Base-by-base conservation (phyloP, 2,113 vertebrate species). In the Gadus macrocephalus region DNA sequence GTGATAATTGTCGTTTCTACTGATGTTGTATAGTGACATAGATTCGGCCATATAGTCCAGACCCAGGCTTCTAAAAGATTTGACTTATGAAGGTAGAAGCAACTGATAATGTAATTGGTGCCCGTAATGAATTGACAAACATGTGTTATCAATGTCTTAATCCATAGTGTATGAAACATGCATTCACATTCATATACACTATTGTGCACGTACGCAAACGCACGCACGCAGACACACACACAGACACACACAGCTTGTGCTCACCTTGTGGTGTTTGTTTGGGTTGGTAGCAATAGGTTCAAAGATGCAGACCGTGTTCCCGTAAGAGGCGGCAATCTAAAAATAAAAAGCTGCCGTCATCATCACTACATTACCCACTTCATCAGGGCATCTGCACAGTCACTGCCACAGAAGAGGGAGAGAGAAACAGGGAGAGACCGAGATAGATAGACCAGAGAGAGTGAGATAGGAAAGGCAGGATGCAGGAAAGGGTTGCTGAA, bases 281-380 rank as follows among this genome's bases (percentile, higher is more conserved):
- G 92, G 94, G 91, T 96, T 96, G 83, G 93, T 85, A 72, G 93
- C 91, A 75, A 98, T 90, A 0, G 97, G 97, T 81, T 99, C 97
- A 88, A 99, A 99, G 91, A 99, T 95, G 84, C 96, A 98, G 84
- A 99, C 97, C 68, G 95, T 96, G 70, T 98, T 98, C 87, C 97
- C 97, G 64, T 98, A 99, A 27, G 97, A 99, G 0, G 97, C 96
- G 81, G 97, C 97, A 79, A 99, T 98, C 97, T 99, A 87, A 87
- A 92, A 91, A 86, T 85, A 72, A 87, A 89, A 68, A 81, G 64
- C 67, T 28, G 72, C 62, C 70, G 81, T 85, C 72, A 84, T 84
- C 75, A 86, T 83, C 81, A 75, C 68, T 81, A 76, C 80, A 83
- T 83, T 81, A 80, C 79, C 84, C 83, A 85, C n/a, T 71, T 69